Percentiles rank a stretch among this genome's conserved stretches.
Conservation (phyloP, 2,888 invertebrate genomes). For the Neuroscelio doddi region DNA sequence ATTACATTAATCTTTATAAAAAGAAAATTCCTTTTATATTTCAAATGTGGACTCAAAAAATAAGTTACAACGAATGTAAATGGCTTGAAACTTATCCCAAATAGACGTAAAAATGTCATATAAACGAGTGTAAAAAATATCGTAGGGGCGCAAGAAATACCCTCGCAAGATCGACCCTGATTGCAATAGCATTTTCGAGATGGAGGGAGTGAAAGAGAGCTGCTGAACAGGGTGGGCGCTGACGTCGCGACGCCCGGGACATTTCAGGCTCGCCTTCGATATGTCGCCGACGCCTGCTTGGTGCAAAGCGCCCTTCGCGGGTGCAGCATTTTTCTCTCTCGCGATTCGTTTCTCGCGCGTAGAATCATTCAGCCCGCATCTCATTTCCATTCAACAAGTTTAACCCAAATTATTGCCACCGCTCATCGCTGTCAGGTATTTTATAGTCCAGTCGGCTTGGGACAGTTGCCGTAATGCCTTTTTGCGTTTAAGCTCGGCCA, state of each 20-base stretch:
- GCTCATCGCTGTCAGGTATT: too few relatives aligned
- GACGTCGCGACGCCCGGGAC: slow-evolving; percentile 69
- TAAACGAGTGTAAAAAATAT: not conserved
- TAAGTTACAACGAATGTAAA: too few relatives aligned
- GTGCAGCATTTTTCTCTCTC: slow-evolving; percentile 50
- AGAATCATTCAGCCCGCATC: slow-evolving; percentile 11
- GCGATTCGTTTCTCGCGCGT: not conserved
- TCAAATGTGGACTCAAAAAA: too few relatives aligned
- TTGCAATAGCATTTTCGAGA: slow-evolving; percentile 11
- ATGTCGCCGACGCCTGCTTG: slow-evolving; percentile 63
- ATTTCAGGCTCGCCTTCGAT: slow-evolving; percentile 67
- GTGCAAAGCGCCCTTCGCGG: slow-evolving; percentile 65
- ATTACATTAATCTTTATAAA: too few relatives aligned
- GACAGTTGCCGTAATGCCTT: too few relatives aligned
- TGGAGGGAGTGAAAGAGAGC: slow-evolving; percentile 46
- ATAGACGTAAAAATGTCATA: too few relatives aligned
- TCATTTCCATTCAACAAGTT: slow-evolving; percentile 33
- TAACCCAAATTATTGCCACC: too few relatives aligned
- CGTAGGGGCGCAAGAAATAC: not conserved
- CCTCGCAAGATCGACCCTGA: not conserved
- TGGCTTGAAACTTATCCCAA: too few relatives aligned
- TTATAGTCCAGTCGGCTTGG: too few relatives aligned
- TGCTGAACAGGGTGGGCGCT: slow-evolving; percentile 62
- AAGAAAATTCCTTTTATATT: too few relatives aligned
- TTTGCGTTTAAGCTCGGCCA: too few relatives aligned